Percentiles rank a stretch among this genome's conserved stretches.
These are phyloP conservation scores for Macrostomum lignano DNA, from an alignment of 1,140 invertebrate species.

Conservation along the genomic window DNA sequence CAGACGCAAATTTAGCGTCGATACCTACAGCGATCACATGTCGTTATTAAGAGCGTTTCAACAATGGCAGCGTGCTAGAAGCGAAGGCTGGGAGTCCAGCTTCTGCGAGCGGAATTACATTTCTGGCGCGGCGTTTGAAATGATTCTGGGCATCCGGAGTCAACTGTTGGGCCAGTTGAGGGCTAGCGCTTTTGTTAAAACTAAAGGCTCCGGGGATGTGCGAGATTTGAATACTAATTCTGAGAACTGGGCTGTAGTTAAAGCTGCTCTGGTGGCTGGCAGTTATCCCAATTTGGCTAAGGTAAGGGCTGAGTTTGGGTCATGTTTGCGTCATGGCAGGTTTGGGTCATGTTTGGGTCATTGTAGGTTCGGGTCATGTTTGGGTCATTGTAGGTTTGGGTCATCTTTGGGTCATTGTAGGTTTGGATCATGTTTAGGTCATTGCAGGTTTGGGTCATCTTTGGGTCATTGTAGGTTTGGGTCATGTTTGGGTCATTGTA, in stretches of 20 bases:
- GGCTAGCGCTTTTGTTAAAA: constrained; percentile 48
- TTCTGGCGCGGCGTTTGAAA: constrained; percentile 52
- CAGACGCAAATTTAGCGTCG: constrained; percentile 40
- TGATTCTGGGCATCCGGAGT: constrained; percentile 40
- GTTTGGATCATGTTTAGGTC: too few species aligned
- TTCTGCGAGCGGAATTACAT: constrained; percentile 54
- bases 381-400: too few species aligned
- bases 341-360: too few species aligned
- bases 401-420: too few species aligned
- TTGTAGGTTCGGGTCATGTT: too few species aligned
- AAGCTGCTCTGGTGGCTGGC: constrained; percentile 57
- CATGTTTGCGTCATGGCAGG: too few species aligned
- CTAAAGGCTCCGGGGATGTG: constrained; percentile 42
- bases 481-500: too few species aligned
- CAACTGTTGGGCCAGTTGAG: constrained; percentile 55
- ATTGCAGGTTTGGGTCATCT: too few species aligned
- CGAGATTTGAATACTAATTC: constrained; percentile 51
- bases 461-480: too few species aligned
- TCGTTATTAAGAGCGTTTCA: constrained; percentile 50
- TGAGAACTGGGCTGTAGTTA: constrained; percentile 62
- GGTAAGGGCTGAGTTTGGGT: too few species aligned
- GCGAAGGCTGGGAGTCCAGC: constrained; percentile 36
- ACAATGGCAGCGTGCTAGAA: constrained; percentile 37
- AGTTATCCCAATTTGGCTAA: too few species aligned
- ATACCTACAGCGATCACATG: constrained; percentile 66